These are phyloP conservation scores for Cichladusa arquata DNA, from an alignment of 2,113 vertebrate genomes.

Conservation along the genomic window DNA sequence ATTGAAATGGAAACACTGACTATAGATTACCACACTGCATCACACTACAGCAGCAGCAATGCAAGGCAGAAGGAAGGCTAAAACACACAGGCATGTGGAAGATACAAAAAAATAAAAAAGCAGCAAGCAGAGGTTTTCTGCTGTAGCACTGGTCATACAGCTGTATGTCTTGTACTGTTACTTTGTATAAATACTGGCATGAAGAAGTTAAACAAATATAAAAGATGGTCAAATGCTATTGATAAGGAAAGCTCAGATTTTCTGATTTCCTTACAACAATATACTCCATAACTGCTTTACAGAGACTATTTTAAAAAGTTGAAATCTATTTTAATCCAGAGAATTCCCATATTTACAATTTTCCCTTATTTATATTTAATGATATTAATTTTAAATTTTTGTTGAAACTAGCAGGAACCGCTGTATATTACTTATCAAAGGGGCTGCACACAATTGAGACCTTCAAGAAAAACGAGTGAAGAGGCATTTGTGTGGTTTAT, in stretches of 20 bases:
- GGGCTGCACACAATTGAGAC: neutral
- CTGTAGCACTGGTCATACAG: neutral
- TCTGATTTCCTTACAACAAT: neutral
- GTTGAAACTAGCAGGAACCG: neutral
- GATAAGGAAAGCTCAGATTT: neutral
- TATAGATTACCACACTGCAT: neutral
- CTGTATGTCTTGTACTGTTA: neutral
- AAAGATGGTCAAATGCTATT: neutral
- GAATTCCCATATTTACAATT: neutral
- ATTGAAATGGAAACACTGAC: neutral
- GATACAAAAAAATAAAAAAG: neutral
- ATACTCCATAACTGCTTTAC: neutral
- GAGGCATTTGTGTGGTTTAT: slow-evolving; percentile 22
- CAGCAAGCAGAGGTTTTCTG: neutral
- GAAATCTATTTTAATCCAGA: neutral
- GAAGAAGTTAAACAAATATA: neutral
- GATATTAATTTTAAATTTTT: neutral
- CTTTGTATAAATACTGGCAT: neutral
- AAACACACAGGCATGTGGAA: neutral
- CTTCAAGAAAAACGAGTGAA: neutral
- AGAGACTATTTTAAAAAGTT: neutral
- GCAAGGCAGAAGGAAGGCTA: neutral
- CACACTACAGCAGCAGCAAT: neutral
- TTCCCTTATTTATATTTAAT: neutral
- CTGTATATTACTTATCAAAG: neutral